Evolutionary conservation across 2,888 invertebrate species (phyloP), one percentile per base, ranked within the genome.

Genomic region (Drosophila ezoana): DNA sequence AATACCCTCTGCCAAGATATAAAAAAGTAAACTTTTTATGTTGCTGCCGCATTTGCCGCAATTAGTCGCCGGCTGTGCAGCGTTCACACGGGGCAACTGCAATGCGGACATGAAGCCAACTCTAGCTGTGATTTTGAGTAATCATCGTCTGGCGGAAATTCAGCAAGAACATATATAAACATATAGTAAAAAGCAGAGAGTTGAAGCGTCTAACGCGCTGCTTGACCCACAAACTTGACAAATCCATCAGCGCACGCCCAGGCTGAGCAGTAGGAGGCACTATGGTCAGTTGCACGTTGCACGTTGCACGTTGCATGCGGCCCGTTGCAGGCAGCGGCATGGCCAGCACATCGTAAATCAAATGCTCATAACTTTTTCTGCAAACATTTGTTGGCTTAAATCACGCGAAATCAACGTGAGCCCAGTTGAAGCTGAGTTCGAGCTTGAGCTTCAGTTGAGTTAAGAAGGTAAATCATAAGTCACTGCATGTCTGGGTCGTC

Each of bases 191-290:
- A 37, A 20, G 56, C 1, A 28, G 18, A 60, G 41, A 20, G 38
- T n/a, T 59, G 65, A 28, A 18, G 53, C 45, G 62, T 2, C 38
- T 35, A 58, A 18, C 56, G 35, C 28, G 38, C 66, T 51, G 66
- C 78, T 78, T 85, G 85, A 87, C 87, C 89, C 81, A 85, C 89
- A 85, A 88, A 89, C 79, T 76, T 87, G 85, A 85, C 85, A 85
- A 87, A 89, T 87, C 84, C 85, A 83, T 85, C 85, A 89, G 76
- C 70, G 58, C 47, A 83, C 68, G 72, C 77, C 80, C 79, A 61
- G 62, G 51, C 16, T 9, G 16, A 35, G 45, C 35, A n/a, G 43
- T 11, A 47, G 40, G 32, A 32, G 53, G 20, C 33, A 41, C 40
- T 38, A 35, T 35, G 32, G 37, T n/a, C 45, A 9, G 44, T 9